phyloP scores from a whole-genome alignment of 1,140 invertebrate genomes.

The Hypsibius dujardini region DNA sequence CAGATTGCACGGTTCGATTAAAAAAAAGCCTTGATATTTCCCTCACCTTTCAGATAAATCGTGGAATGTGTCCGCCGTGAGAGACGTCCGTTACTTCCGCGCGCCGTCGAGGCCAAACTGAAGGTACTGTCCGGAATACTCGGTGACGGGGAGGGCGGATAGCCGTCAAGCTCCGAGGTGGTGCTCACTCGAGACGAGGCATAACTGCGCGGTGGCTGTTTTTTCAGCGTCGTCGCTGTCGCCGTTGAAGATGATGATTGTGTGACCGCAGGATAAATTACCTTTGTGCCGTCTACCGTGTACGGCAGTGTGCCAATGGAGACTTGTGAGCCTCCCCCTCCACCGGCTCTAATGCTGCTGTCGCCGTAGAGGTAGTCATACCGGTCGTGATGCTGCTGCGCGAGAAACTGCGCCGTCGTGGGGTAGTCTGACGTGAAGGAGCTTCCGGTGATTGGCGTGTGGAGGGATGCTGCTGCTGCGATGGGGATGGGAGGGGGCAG shows the following conservation, averaged over 20 bases:
- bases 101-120: not conserved
- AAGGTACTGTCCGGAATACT: not conserved
- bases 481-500: no score
- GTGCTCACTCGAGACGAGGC: not conserved
- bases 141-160: not conserved
- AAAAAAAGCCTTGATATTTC: no score
- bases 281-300: not conserved
- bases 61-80: not conserved
- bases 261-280: not conserved
- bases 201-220: not conserved
- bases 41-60: not conserved
- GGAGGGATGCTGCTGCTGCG: not conserved
- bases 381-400: not conserved
- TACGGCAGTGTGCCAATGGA: not conserved
- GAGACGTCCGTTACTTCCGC: not conserved
- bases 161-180: not conserved
- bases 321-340: not conserved
- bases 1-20: no score
- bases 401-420: not conserved
- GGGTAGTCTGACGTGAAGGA: not conserved
- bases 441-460: not conserved
- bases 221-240: not conserved
- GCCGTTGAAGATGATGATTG: no score
- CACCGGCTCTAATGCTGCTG: no score
- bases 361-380: slow-evolving; percentile 1